Base-by-base conservation (phyloP, 2,797 vertebrate genomes). In the Gymnothorax reevesii region DNA sequence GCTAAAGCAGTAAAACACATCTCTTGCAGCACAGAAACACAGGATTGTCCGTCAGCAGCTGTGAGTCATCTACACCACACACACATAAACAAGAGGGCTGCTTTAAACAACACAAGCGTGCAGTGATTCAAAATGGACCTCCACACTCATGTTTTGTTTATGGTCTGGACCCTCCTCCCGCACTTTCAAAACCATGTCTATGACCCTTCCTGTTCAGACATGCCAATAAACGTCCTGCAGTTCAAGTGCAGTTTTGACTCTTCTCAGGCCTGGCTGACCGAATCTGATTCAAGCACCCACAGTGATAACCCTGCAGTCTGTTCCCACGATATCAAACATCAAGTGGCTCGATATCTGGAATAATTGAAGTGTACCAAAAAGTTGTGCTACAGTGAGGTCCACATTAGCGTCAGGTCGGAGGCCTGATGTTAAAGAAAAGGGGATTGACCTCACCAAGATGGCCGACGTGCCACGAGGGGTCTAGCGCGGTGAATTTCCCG, bases 401-500 rank as follows among this genome's bases (percentile, higher is more conserved):
- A 77, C 73, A 52, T 20, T 7, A 22, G 22, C 2, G 52, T 3
- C 0, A 2, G 20, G 12, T 54, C 4, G 3, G 77, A 8, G 15
- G 42, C 77, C 77, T 20, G 49, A 49, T 4, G 49, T 62, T 62
- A 17, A 52, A 49, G 6, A 33, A 60, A 79, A 42, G 54, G 62
- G 42, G 17, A 42, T 12, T 49, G 27, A 25, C 64, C 95, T 83
- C 94, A 99, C 98, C 98, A 0, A 99, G 95, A 85, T 99, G 98
- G 85, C 98, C 95, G 89, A 99, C 96, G 0, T 99, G 97, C 99
- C 99, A 99, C 94, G 97, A 94, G 0, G 98, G 97, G 89, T 98
- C 96, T 22, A 99, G 95, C 66, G 90, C 96, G 75, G 98, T 98
- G 92, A 96, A 97, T 85, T 94, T 96, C 87, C 97, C 95, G 88